Base-by-base conservation (phyloP, 2,113 vertebrate genomes). In the Scartelaos histophorus region DNA sequence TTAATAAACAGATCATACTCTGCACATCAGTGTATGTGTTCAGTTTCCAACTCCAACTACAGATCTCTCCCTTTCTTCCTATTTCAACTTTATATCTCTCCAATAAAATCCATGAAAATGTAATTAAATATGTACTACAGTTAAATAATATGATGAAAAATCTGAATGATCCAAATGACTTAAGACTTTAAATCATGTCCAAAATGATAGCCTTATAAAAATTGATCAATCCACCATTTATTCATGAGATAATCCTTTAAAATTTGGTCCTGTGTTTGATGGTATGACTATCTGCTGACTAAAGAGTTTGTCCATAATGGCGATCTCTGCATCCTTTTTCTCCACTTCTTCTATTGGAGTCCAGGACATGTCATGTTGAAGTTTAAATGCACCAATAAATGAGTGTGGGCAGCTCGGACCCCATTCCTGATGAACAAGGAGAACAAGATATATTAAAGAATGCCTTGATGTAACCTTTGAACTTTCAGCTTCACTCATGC, bases 301-400 rank as follows among this genome's bases (percentile, higher is more conserved):
- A 58, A 98, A 82, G 17, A 99, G 87, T 84, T 96, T 98, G 75
- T 95, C 94, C 91, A 98, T 90, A 65, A 94, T 77, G 78, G 90
- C 75, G 0, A 95, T 85, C 88, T 97, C 95, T 34, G 94, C 86
- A 13, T 98, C 96, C 71, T 91, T 93, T 76, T 94, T 95, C 81
- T 95, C 94, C 12, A 95, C 88, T 17, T 97, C 90, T 3, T 96
- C 95, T 3, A 89, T 73, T 0, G 96, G 95, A 22, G 95, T 98
- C 98, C 98, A 99, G 29, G 98, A 98, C 94, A 98, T 94, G 90
- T 99, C 98, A 0, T 95, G 91, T 58, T 99, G 97, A 5, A 99
- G 95, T 77, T 98, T 98, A 85, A 95, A 99, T 0, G 94, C 95
- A 9, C 95, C 96, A 0, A 97, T 89, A 81, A 96, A 98, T n/a